Base-by-base conservation (phyloP, 2,113 vertebrate species). In the Mystacornis crossleyi region DNA sequence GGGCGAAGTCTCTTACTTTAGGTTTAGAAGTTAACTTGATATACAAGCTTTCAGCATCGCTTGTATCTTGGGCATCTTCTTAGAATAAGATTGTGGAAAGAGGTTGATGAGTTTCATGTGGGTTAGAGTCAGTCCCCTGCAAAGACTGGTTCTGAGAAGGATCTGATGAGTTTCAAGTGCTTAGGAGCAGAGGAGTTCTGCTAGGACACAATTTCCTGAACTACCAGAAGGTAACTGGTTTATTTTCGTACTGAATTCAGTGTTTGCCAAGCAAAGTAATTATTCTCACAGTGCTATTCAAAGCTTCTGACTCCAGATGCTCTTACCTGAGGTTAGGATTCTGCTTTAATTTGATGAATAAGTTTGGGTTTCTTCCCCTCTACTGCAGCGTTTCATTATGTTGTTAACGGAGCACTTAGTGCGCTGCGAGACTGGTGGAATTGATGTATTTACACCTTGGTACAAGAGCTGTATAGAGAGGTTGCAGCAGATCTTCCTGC, bases 381-480 rank as follows among this genome's bases (percentile, higher is more conserved):
- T 70, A 28, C 88, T 84, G n/a, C 96, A 99, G 99, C 99, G 99
- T 61, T 99, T 99, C 97, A 99, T 99, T 98, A 99, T 99, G 99
- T 95, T 99, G 96, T 77, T 99, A 96, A 99, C 99, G 2, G 99
- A 99, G 95, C 99, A 99, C 90, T 97, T 99, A 54, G 99, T 99
- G 31, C 99, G 99, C 77, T 99, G 99, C 38, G 99, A 99, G 95
- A 99, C 99, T 0, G 98, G 98, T 61, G 98, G 99, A 24, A 98
- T 99, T n/a, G 99, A 99, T 97, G 98, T 99, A 24, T 98, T 98
- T 96, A 99, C 99, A 17, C 98, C 99, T 4, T 99, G 99, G 99
- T 99, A 99, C 89, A 99, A 99, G 96, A 99, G 99, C 98, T 99
- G 99, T 61, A 99, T 99, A 97, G 99, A 99, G 96, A 97, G 99